Evolutionary conservation across 2,797 vertebrate species (phyloP).

Genomic region (Ptychadena robeensis): DNA sequence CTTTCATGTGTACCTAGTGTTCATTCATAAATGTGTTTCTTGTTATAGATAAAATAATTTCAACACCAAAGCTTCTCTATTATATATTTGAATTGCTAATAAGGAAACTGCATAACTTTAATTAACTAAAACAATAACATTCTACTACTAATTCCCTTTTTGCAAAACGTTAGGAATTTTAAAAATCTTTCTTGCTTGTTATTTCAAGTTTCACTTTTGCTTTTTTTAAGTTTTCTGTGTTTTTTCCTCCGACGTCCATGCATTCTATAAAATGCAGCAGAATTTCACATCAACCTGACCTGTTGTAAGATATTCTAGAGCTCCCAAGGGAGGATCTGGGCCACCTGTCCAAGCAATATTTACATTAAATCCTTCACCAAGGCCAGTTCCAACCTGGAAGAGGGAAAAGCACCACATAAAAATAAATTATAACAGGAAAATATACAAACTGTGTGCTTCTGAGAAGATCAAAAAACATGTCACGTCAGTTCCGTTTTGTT

Average conservation of each 20-base stretch:
- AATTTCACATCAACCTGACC: conserved; percentile 75
- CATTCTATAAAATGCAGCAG: conserved; percentile 13
- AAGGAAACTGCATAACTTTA: not conserved
- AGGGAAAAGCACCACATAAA: conserved; percentile 62
- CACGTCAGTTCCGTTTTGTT: conserved; percentile 72
- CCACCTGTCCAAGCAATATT: conserved; percentile 86
- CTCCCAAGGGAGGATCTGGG: conserved; percentile 75
- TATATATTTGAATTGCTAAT: not conserved
- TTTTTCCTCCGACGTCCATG: conserved; percentile 4
- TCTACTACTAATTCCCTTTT: not conserved
- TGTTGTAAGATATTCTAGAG: conserved; percentile 77
- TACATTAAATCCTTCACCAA: conserved; percentile 76
- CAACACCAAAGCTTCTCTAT: not conserved
- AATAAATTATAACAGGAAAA: conserved; percentile 66
- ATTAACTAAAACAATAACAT: not conserved
- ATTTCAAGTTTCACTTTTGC: conserved; percentile 6
- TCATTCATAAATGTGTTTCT: not conserved
- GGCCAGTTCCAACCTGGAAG: conserved; percentile 75
- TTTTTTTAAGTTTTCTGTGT: conserved; percentile 9
- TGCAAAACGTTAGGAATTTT: not conserved
- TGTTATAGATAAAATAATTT: not conserved
- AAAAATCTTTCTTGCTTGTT: conserved; percentile 27
- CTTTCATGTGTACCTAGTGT: not conserved
- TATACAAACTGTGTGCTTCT: conserved; percentile 72
- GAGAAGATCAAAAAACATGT: conserved; percentile 79